Base-by-base conservation (phyloP, 2,888 invertebrate genomes). In the Luperina testacea region DNA sequence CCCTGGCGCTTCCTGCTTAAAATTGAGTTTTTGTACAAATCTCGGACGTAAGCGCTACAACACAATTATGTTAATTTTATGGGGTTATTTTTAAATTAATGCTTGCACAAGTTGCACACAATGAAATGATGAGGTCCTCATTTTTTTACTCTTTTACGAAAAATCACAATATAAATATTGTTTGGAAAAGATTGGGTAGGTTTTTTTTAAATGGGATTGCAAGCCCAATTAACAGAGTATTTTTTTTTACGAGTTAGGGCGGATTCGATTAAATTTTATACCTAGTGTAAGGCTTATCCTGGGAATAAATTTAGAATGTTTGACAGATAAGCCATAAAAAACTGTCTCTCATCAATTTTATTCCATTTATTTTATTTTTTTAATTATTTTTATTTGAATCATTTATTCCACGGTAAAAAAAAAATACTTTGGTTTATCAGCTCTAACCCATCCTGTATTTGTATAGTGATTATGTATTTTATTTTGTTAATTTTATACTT, bases 401-500 rank as follows among this genome's bases (percentile, higher is more conserved):
- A 20, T 51, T 69, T 8, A 69, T 69, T 51, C 24, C 8, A 53
- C 15, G 1, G 9, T 38, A 32, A 15, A 15, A 24, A 38, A 38
- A 70, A 1, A 57, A 24, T 0, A 53, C 5, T 59, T 24, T 24
- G 8, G 13, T 51, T 24, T 20, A 24, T 53, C 24, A 7, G 32
- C 51, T 1, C 27, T 70, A 24, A 38, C 0, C 38, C 17, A n/a
- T 15, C 5, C 0, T 51, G 32, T 53, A 69, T 20, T 15, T 69
- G 59, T 17, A 15, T 71, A 51, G 48, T 51, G 73, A 51, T 38
- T 42, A 61, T 20, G 38, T 75, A 61, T 0, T 59, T 51, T 51
- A 11, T 45, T 17, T 75, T 42, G 27, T 63, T 42, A 13, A 17
- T 45, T 75, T 65, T 53, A 57, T 74, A n/a, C n/a, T n/a, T n/a